Percentiles rank a stretch among this genome's conserved stretches.
Conservation (phyloP, 2,888 invertebrate genomes). For the Ecdyonurus torrentis region DNA sequence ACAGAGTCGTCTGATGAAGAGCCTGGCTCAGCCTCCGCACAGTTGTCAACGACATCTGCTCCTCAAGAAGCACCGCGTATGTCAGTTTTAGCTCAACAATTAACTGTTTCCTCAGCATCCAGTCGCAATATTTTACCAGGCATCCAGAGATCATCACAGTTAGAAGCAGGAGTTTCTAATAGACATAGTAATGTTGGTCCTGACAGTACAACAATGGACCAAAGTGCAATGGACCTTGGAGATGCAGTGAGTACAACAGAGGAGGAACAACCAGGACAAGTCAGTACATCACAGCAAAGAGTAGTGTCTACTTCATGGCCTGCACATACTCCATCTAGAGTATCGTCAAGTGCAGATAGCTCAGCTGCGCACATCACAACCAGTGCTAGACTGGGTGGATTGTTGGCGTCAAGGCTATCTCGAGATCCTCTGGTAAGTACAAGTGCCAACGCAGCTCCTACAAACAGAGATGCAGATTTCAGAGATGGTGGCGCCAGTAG, state of each 20-base stretch:
- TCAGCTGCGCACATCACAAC: not conserved
- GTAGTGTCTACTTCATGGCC: not conserved
- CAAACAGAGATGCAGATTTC: not conserved
- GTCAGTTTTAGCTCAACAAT: not conserved
- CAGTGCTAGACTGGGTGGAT: not conserved
- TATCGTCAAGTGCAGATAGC: not conserved
- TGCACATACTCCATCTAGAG: not conserved
- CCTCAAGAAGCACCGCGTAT: not conserved
- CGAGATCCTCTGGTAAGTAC: not conserved
- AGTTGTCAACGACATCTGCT: not conserved
- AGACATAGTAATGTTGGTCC: not conserved
- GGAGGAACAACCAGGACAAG: not conserved
- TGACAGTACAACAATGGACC: constrained; percentile 1
- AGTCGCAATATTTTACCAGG: not conserved
- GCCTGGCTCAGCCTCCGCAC: not conserved
- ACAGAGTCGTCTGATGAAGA: not conserved
- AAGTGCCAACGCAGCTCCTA: not conserved
- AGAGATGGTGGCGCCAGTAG: not conserved
- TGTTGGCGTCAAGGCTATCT: not conserved
- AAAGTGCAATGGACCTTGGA: not conserved
- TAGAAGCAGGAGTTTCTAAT: not conserved
- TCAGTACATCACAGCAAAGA: constrained; percentile 1
- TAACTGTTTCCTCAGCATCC: not conserved
- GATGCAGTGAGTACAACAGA: not conserved
- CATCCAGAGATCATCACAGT: not conserved